Conservation (phyloP, 2,888 invertebrate genomes). For the Leucophora obtusa region DNA sequence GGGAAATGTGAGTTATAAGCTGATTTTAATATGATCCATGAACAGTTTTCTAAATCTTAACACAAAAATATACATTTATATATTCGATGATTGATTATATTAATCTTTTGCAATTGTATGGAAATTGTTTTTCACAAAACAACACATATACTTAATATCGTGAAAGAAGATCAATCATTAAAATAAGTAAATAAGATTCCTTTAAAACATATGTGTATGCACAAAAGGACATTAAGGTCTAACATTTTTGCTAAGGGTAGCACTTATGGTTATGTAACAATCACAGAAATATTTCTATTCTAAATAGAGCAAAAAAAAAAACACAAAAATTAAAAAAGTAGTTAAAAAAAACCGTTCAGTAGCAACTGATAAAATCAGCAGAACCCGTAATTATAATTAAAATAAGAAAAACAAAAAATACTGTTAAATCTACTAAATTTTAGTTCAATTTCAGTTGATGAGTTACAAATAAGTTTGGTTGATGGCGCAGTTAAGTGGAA, state of each 20-base stretch:
- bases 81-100: constrained; percentile 38
- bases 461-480: too few species aligned
- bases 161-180: constrained; percentile 32
- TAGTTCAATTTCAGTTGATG: too few species aligned
- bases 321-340: too few species aligned
- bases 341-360: too few species aligned
- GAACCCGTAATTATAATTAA: too few species aligned
- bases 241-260: background rate
- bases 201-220: constrained; percentile 10
- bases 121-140: constrained; percentile 6
- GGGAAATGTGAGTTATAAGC: constrained; percentile 6
- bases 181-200: constrained; percentile 16
- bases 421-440: too few species aligned
- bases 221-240: background rate
- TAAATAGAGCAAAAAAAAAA: too few species aligned
- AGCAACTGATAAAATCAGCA: too few species aligned
- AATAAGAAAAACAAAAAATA: too few species aligned
- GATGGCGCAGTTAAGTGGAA: too few species aligned
- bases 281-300: too few species aligned
- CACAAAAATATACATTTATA: constrained; percentile 20
- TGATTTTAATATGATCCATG: constrained; percentile 7
- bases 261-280: too few species aligned
- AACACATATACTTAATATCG: background rate
- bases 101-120: constrained; percentile 21
- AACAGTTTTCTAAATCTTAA: constrained; percentile 3